Base-by-base conservation (phyloP, 1,140 invertebrate species). In the Eciton burchellii region DNA sequence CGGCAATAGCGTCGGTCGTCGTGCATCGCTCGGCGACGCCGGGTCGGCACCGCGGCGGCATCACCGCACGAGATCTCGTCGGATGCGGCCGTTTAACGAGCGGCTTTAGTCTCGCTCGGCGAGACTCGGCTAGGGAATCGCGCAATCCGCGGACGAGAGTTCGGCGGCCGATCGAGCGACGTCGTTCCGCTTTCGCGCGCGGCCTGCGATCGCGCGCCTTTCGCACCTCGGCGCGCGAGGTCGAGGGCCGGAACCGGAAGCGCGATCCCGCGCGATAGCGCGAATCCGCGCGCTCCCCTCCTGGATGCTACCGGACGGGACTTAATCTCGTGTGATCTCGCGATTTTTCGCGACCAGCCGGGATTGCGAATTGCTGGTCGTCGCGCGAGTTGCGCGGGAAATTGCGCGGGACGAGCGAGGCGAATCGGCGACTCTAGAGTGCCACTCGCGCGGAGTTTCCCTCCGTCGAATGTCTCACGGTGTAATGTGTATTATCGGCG, bases 241-340 rank as follows among this genome's bases (percentile, higher is more conserved):
- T 6, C 9, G 12, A 43, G 9, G 14, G n/a, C n/a, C 24, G 8
- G 12, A 52, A 66, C 6, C 65, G 82, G 71, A 84, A 65, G 57
- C 49, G 49, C 54, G 71, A 83, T 83, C 9, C 11, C 11, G 12
- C 11, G 12, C 71, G 72, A 71, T 82, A 82, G 47, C 24, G 26
- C 8, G 85, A 82, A 68, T 82, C 82, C 56, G 65, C 52, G 57
- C 24, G 14, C 26, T 29, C 26, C 54, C 35, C 77, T 60, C 52
- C 43, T 57, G 24, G 14, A 71, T 77, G 52, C 52, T 65, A 84
- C 24, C 65, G 54, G 68, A 68, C 62, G 62, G 47, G 85, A 26
- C 77, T 56, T 85, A 72, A n/a, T n/a, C n/a, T 56, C 68, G 52
- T 77, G 73, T 87, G 65, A 62, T 79, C 72, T 73, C 35, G 70